phyloP scores from a whole-genome alignment of 2,888 invertebrate species.

The Trachelus iudaicus region DNA sequence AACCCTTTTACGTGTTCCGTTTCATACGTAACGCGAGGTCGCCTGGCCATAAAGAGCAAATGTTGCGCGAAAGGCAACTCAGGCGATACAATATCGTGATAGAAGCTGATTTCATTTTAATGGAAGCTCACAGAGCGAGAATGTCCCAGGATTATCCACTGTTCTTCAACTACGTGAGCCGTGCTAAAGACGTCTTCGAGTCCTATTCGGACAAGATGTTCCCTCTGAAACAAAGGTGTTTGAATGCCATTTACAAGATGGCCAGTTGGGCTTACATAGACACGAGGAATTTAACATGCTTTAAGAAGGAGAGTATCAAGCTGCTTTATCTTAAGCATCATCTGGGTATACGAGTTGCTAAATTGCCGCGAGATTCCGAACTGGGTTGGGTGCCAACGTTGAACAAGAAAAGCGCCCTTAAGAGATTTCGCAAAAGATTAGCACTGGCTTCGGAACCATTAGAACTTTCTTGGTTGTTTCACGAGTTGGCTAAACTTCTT shows the following conservation, averaged over 20 bases:
- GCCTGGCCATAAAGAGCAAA: slow-evolving; percentile 49
- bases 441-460: slow-evolving; percentile 52
- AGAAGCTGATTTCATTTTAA: slow-evolving; percentile 62
- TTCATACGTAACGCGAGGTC: slow-evolving; percentile 53
- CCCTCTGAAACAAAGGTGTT: slow-evolving; percentile 60
- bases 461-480: slow-evolving; percentile 67
- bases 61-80: slow-evolving; percentile 53
- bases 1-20: slow-evolving; percentile 66
- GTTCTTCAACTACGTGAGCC: slow-evolving; percentile 58
- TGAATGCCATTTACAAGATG: slow-evolving; percentile 62
- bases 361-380: slow-evolving; percentile 48
- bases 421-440: slow-evolving; percentile 42
- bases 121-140: slow-evolving; percentile 53
- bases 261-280: slow-evolving; percentile 64
- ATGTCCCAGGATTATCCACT: slow-evolving; percentile 39
- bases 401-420: slow-evolving; percentile 34
- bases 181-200: slow-evolving; percentile 64
- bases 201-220: slow-evolving; percentile 59
- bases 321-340: slow-evolving; percentile 46
- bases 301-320: slow-evolving; percentile 26
- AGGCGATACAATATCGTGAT: slow-evolving; percentile 54
- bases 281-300: slow-evolving; percentile 56
- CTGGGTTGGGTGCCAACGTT: slow-evolving; percentile 46
- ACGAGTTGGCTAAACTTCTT: slow-evolving; percentile 65
- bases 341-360: slow-evolving; percentile 41